These are phyloP conservation scores for Bos taurus DNA, from an alignment of 2,113 vertebrate species.

Conservation along the genomic window DNA sequence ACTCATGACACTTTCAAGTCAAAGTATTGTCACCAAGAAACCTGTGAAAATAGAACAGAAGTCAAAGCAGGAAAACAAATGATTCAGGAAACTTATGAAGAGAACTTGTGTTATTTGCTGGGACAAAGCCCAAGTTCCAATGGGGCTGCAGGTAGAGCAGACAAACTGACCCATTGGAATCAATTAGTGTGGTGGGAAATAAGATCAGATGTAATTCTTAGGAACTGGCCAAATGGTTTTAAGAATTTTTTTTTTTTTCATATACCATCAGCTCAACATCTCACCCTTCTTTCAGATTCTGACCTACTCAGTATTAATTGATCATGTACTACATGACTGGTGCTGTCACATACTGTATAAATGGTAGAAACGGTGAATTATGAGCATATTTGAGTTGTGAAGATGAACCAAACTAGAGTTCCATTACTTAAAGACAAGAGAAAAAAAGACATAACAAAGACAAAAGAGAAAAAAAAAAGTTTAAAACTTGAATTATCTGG, in stretches of 20 bases:
- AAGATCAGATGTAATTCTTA: neutral
- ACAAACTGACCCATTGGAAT: neutral
- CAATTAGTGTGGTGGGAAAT: neutral
- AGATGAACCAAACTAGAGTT: neutral
- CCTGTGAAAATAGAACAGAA: neutral
- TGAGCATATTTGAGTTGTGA: neutral
- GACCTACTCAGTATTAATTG: neutral
- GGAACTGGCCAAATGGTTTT: neutral
- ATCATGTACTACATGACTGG: neutral
- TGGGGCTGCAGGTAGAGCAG: neutral
- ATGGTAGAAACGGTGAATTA: neutral
- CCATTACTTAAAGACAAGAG: neutral
- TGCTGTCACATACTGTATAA: neutral
- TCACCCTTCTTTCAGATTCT: neutral
- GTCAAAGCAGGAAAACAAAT: neutral
- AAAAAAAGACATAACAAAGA: neutral
- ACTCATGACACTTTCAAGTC: neutral
- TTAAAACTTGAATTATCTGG: neutral
- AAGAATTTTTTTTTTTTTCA: neutral
- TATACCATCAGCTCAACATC: neutral
- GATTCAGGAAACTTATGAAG: neutral
- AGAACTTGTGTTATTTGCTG: neutral
- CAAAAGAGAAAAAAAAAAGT: neutral
- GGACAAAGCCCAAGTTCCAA: neutral
- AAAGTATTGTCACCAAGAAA: neutral